Evolutionary conservation across 30 jellyfish, hydroid and myxozoan genomes (phyloP).

Genomic region (Hydractinia symbiolongicarpus): DNA sequence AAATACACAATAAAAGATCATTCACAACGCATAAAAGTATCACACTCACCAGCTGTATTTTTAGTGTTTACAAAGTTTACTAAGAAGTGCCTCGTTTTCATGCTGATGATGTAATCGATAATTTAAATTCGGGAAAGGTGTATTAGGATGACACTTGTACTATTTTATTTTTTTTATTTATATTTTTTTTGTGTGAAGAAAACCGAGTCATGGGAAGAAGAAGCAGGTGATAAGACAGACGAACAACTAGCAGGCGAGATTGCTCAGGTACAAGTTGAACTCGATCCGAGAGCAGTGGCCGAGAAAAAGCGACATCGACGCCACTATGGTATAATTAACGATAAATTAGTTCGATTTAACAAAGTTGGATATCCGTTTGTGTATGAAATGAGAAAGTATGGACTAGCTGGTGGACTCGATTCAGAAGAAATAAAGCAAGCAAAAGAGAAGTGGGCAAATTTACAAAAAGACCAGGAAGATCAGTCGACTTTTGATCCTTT

Average conservation of each 20-base stretch:
- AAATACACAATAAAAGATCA: too few relatives aligned
- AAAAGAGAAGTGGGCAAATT: slow-evolving; percentile 52
- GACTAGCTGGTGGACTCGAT: slow-evolving; percentile 58
- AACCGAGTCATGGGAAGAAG: slow-evolving; percentile 82
- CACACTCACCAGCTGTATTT: too few relatives aligned
- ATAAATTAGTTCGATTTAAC: slow-evolving; percentile 55
- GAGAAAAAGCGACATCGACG: slow-evolving; percentile 20
- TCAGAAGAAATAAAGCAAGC: slow-evolving; percentile 36
- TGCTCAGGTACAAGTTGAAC: slow-evolving; percentile 43
- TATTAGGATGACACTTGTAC: too few relatives aligned
- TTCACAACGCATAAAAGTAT: too few relatives aligned
- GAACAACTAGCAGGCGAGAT: slow-evolving; percentile 33
- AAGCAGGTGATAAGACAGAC: slow-evolving; percentile 36
- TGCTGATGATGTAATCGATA: too few relatives aligned
- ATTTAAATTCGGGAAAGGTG: too few relatives aligned
- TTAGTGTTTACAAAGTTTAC: too few relatives aligned
- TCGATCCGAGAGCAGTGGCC: slow-evolving; percentile 16
- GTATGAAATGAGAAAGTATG: slow-evolving; percentile 49
- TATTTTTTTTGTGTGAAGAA: slow-evolving; percentile 37
- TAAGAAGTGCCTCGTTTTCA: too few relatives aligned
- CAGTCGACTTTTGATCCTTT: slow-evolving; percentile 21
- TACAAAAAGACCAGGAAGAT: slow-evolving; percentile 24
- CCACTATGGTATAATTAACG: slow-evolving; percentile 38
- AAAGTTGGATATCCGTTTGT: slow-evolving; percentile 78
- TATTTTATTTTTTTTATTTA: neutral